A percentile compares a stretch with the other conserved stretches of the same genome.
Evolutionary conservation across 2,797 vertebrate species (phyloP).

Genomic region (Lemur catta): DNA sequence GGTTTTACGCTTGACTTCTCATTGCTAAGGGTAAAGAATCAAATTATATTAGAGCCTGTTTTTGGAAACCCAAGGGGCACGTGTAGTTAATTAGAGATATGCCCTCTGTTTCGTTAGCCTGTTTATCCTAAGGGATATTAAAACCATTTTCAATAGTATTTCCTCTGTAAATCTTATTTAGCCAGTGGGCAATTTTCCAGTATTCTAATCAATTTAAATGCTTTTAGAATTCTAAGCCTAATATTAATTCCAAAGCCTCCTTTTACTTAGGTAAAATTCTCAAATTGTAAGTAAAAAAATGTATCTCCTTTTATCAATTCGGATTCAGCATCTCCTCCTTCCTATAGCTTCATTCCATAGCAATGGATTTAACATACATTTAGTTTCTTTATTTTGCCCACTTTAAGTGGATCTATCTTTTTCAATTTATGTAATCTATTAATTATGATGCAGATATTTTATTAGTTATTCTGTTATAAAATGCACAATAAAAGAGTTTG

Average conservation of each 20-base stretch:
- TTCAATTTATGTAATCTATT: not conserved
- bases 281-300: not conserved
- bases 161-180: constrained; percentile 48
- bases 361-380: not conserved
- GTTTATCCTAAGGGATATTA: not conserved
- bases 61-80: not conserved
- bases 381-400: not conserved
- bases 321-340: not conserved
- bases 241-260: not conserved
- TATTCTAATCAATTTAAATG: constrained; percentile 43
- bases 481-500: not conserved
- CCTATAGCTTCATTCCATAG: not conserved
- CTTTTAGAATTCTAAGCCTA: constrained; percentile 27
- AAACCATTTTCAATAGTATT: not conserved
- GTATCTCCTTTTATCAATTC: not conserved
- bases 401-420: not conserved
- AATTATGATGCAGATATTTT: not conserved
- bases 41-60: not conserved
- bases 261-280: constrained; percentile 24
- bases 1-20: not conserved
- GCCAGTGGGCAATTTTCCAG: not conserved
- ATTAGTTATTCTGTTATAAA: not conserved
- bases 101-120: not conserved
- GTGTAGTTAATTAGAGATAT: not conserved
- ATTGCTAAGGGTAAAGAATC: not conserved